Evolutionary conservation across 2,888 invertebrate genomes (phyloP), one percentile per base, ranked within the genome.

Genomic region (Agrochola macilenta): DNA sequence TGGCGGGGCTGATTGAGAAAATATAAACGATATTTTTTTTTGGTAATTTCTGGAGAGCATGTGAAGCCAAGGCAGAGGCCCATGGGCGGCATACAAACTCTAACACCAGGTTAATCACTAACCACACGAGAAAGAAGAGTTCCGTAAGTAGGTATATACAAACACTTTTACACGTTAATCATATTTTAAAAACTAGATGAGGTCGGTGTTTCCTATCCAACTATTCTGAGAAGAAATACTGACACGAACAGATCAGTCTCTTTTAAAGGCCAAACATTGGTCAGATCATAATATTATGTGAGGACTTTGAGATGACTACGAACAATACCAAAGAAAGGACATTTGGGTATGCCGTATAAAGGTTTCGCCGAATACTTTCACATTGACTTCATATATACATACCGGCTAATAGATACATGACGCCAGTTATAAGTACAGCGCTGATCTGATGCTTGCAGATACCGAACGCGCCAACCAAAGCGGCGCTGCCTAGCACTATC

Each of bases 381-480:
- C 46, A 58, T 26, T 5, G 14, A 4, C 17, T 60, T 61, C 63
- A 9, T 23, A 9, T 23, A 57, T 43, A 74, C 96, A 96, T 94
- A 99, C 99, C 99, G 93, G 99, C 99, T 92, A 99, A 95, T 76
- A 99, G 97, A 94, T 99, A 99, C 98, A 99, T 99, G 73, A 99
- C 99, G 23, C 99, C 99, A 0, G 99, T 99, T 63, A 99, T 98
- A 76, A 99, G 97, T 57, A 99, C 99, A 4, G 99, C 99, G 90
- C 99, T 99, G 92, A 99, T 99, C 96, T 99, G 99, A 91, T 98
- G 98, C 93, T 98, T 98, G 92, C 98, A 98, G 43, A 99, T 97
- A 9, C 99, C 99, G 93, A 99, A 98, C 68, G 98, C 97, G 35
- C 99, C 99, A 5, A 99, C 98, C 76, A 99, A 96, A 8, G 99